Evolutionary conservation across 2,113 vertebrate species (phyloP).

Genomic region (Tonatia bakeri): DNA sequence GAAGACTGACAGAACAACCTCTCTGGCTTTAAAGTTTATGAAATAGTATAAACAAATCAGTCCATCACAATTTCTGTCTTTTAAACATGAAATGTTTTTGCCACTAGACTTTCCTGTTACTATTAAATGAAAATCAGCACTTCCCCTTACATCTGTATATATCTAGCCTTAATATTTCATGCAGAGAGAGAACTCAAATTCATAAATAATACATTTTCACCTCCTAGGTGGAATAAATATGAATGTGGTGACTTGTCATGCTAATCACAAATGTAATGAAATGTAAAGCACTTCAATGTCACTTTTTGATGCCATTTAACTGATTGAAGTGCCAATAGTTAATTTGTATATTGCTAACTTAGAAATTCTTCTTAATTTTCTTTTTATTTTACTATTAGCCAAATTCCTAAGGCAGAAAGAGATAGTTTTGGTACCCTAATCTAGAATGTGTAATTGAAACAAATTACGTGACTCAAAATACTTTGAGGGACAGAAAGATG

Average conservation of each 20-base stretch:
- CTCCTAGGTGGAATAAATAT: constrained; percentile 68
- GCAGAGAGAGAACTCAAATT: constrained; percentile 71
- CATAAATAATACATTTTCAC: constrained; percentile 79
- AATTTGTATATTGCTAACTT: constrained; percentile 33
- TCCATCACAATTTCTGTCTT: constrained; percentile 22
- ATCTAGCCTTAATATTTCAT: constrained; percentile 78
- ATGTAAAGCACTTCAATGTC: constrained; percentile 52
- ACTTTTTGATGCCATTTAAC: constrained; percentile 27
- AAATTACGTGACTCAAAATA: not conserved
- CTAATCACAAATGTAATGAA: constrained; percentile 54
- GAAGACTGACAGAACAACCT: constrained; percentile 41
- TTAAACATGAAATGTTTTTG: constrained; percentile 56
- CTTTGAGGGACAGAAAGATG: not conserved
- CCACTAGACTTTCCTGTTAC: constrained; percentile 36
- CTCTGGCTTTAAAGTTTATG: constrained; percentile 51
- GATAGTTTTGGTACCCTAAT: not conserved
- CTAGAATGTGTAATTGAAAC: not conserved
- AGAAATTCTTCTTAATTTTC: constrained; percentile 17
- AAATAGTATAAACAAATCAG: constrained; percentile 35
- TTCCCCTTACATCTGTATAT: constrained; percentile 58
- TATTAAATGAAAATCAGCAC: constrained; percentile 61
- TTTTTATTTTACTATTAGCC: not conserved
- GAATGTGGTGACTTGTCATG: constrained; percentile 59
- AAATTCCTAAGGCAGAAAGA: not conserved
- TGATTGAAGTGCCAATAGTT: constrained; percentile 63